Base-by-base conservation (phyloP, 1,140 invertebrate species). In the Drosophila sp. region DNA sequence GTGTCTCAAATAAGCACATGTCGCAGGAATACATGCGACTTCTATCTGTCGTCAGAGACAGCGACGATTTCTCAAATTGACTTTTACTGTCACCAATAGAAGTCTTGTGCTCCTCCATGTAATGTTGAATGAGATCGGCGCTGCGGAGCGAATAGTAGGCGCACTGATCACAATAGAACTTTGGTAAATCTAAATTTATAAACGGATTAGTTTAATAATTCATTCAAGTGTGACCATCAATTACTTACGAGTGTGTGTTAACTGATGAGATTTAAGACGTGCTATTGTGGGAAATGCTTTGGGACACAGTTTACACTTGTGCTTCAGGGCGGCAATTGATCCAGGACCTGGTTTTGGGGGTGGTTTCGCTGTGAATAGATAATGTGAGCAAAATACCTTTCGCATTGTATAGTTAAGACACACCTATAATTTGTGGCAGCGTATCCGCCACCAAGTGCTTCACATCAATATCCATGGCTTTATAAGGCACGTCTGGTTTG, bases 141-240 rank as follows among this genome's bases (percentile, higher is more conserved):
- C 81, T 82, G 34, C 84, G 80, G 53, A 91, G 70, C 16, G 90
- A 82, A 64, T 78, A 84, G 16, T 70, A 91, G 2, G 48, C 25
- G 38, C 90, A 91, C 43, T 86, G 82, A 69, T 91, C 90, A 36
- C 90, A 91, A 54, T 76, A 90, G 34, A 86, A 91, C 38, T 91
- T 91, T 0, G 90, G 90, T 41, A 91, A 76, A 82, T 91, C 90
- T 91, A 58, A 61, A 53, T 62, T 5, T 0, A 50, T 48, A 27
- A 6, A 25, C 8, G 5, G 0, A 18, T 41, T 29, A 36, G 14
- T 29, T 36, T 8, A 40, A 8, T 16, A 0, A 16, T 9, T 9
- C 18, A 43, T 38, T 11, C 1, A n/a, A 21, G 6, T 4, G 2
- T 16, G 9, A 1, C 7, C 3, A 57, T 3, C 9, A 16, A 45